phyloP scores from a whole-genome alignment of 1,140 invertebrate species.

The Zophobas atratus region DNA sequence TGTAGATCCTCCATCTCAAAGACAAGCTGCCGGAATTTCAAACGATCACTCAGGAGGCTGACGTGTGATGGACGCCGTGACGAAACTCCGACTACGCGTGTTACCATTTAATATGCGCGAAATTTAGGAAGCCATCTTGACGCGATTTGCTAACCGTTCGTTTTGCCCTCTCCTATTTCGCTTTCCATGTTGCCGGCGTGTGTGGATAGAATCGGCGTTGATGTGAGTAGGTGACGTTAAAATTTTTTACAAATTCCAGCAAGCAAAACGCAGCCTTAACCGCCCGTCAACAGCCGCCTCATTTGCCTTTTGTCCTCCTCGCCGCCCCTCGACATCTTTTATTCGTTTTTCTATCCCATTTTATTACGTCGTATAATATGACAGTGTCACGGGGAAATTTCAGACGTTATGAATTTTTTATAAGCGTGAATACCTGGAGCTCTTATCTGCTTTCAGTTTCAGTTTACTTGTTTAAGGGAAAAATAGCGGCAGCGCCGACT shows the following conservation, averaged over 20 bases:
- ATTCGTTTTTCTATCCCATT: slow-evolving; percentile 46
- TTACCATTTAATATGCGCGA: too few species aligned
- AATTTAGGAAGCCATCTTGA: too few species aligned
- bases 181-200: too few species aligned
- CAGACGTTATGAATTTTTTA: slow-evolving; percentile 50
- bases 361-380: slow-evolving; percentile 51
- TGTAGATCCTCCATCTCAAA: too few species aligned
- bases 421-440: slow-evolving; percentile 46
- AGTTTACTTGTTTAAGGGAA: slow-evolving; percentile 44
- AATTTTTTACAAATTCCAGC: neutral
- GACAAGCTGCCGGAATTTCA: too few species aligned
- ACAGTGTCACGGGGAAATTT: slow-evolving; percentile 48
- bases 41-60: too few species aligned
- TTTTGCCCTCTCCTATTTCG: too few species aligned
- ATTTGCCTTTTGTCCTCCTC: slow-evolving; percentile 47
- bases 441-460: slow-evolving; percentile 52
- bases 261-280: slow-evolving; percentile 3
- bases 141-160: too few species aligned
- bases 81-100: too few species aligned
- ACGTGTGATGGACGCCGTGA: too few species aligned
- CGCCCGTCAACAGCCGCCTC: slow-evolving; percentile 30
- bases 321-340: slow-evolving; percentile 26
- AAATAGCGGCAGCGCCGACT: slow-evolving; percentile 13
- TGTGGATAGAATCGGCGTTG: too few species aligned
- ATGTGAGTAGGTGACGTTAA: neutral